These are phyloP conservation scores for Pteronura brasiliensis DNA, from an alignment of 2,113 vertebrate genomes.

Conservation along the genomic window DNA sequence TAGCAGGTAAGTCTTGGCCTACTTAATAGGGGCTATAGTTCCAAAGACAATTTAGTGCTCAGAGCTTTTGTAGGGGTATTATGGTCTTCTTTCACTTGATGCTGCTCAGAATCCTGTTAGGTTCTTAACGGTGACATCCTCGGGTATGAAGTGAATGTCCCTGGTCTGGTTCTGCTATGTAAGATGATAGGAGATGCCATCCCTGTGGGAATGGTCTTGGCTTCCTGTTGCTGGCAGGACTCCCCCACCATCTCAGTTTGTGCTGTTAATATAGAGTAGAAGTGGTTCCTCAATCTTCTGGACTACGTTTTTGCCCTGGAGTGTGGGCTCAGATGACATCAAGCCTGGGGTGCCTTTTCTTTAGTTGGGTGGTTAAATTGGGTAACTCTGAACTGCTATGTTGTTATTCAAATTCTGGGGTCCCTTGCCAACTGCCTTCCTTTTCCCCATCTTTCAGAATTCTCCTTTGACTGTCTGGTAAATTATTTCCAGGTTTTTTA, in stretches of 20 bases:
- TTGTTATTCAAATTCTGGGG: neutral
- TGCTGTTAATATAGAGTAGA: neutral
- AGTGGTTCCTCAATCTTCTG: neutral
- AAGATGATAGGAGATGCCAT: neutral
- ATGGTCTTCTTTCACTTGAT: neutral
- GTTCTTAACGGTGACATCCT: neutral
- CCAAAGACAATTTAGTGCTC: neutral
- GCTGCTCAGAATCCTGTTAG: neutral
- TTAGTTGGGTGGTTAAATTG: neutral
- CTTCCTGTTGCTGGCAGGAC: neutral
- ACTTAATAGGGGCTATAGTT: neutral
- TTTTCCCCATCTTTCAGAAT: neutral
- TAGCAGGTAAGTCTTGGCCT: neutral
- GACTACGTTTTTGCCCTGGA: neutral
- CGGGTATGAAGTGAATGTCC: neutral
- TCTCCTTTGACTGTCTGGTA: neutral
- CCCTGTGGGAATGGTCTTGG: neutral
- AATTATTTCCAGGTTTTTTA: neutral
- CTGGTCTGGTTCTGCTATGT: neutral
- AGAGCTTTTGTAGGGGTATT: neutral
- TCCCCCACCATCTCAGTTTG: neutral
- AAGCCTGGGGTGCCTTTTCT: neutral
- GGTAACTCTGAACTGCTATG: neutral
- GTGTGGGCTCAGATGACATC: neutral
- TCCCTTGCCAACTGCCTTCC: neutral